Percentiles rank a stretch among this genome's conserved stretches.
Conservation (phyloP, 2,797 vertebrate species). For the Octomys mimax region DNA sequence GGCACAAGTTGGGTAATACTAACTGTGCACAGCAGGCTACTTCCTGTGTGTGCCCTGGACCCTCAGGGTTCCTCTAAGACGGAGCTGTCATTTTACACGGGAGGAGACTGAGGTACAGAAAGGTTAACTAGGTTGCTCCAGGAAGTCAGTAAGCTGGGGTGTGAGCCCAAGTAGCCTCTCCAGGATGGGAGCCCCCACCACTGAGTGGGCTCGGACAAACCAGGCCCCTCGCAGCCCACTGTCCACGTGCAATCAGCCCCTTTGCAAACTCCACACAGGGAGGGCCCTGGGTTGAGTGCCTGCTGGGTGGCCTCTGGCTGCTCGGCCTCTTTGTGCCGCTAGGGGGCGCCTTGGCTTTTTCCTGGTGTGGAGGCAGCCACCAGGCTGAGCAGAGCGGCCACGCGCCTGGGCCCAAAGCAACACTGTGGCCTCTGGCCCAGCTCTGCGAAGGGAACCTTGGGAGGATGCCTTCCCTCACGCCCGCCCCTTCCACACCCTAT, state of each 20-base stretch:
- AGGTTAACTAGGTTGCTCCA: background rate
- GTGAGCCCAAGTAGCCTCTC: background rate
- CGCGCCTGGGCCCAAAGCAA: background rate
- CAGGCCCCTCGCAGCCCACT: background rate
- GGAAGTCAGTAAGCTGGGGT: background rate
- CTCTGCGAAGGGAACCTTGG: background rate
- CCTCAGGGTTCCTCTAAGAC: background rate
- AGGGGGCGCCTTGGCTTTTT: background rate
- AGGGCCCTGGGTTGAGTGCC: background rate
- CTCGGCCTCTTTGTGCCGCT: background rate
- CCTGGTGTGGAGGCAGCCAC: background rate
- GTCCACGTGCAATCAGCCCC: background rate
- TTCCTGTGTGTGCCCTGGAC: fast-evolving
- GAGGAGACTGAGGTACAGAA: background rate
- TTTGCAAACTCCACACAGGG: background rate
- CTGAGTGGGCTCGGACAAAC: background rate
- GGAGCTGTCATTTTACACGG: background rate
- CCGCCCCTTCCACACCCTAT: too few species aligned
- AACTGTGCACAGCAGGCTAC: fast-evolving
- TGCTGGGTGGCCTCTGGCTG: background rate
- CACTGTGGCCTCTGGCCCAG: too few species aligned
- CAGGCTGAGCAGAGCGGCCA: background rate
- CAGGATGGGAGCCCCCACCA: background rate
- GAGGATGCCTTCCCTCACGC: background rate
- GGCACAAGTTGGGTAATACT: background rate